phyloP scores from a whole-genome alignment of 1,140 invertebrate species.

The Lucilia sericata region DNA sequence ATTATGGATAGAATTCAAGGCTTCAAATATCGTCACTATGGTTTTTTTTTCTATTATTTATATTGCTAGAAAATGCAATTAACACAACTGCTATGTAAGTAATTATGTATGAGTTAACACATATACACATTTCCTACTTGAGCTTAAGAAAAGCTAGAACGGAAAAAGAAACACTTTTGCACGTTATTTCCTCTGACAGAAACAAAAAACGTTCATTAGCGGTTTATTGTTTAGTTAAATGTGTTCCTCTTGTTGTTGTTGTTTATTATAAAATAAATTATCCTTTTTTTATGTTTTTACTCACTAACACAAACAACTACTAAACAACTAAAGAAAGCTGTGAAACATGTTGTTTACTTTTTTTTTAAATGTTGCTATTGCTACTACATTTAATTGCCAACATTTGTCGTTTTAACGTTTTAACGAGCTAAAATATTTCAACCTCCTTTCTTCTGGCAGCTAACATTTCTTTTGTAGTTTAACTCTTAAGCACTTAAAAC shows the following conservation, averaged over 20 bases:
- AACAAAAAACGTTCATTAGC: slow-evolving; percentile 28
- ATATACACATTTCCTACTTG: neutral
- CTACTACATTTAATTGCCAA: slow-evolving; percentile 35
- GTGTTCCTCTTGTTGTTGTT: neutral
- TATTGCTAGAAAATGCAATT: slow-evolving; percentile 25
- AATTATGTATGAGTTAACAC: neutral
- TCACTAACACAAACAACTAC: neutral
- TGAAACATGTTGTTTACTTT: slow-evolving; percentile 8
- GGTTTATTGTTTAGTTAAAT: slow-evolving; percentile 37
- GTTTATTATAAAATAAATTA: slow-evolving; percentile 35
- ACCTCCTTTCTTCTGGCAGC: too few species aligned
- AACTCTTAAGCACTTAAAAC: slow-evolving; percentile 33
- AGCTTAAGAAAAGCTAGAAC: neutral
- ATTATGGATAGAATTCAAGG: neutral
- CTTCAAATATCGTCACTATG: slow-evolving; percentile 20
- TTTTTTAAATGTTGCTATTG: neutral
- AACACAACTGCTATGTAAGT: slow-evolving; percentile 18
- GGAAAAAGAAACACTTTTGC: slow-evolving; percentile 11
- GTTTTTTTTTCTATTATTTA: neutral
- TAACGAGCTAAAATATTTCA: slow-evolving; percentile 31
- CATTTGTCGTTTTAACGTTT: slow-evolving; percentile 42
- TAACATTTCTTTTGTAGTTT: neutral
- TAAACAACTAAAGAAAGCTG: neutral
- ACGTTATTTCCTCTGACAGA: slow-evolving; percentile 31
- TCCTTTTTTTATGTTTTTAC: slow-evolving; percentile 30